Percentiles rank a stretch among this genome's conserved stretches.
These are phyloP conservation scores for Puntigrus tetrazona DNA, from an alignment of 2,113 vertebrate genomes.

Conservation along the genomic window DNA sequence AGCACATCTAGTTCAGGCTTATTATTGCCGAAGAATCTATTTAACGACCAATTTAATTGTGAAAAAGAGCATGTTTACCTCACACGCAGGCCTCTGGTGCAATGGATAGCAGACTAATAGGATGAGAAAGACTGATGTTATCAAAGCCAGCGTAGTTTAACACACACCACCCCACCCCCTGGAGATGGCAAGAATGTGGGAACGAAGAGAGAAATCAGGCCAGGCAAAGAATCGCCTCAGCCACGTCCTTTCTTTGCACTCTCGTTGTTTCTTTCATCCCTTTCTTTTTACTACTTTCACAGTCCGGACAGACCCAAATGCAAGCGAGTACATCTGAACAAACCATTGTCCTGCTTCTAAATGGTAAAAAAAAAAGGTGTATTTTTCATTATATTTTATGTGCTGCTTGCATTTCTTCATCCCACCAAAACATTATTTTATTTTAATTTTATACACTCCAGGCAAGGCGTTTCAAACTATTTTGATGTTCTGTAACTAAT, in stretches of 20 bases:
- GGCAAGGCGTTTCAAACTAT: background rate
- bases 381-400: background rate
- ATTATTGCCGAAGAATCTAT: constrained; percentile 25
- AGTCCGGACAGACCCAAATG: constrained; percentile 45
- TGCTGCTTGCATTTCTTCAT: background rate
- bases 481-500: constrained; percentile 2
- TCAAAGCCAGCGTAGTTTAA: constrained; percentile 60
- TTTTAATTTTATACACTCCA: background rate
- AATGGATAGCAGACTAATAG: constrained; percentile 33
- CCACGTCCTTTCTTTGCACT: constrained; percentile 47
- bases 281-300: constrained; percentile 38
- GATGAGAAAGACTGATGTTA: constrained; percentile 60
- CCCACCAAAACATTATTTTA: background rate
- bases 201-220: constrained; percentile 64
- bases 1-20: background rate
- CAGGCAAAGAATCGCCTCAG: constrained; percentile 60
- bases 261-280: constrained; percentile 58
- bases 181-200: constrained; percentile 67
- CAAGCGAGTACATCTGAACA: constrained; percentile 42
- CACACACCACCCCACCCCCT: constrained; percentile 58
- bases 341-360: constrained; percentile 27
- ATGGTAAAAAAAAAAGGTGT: background rate
- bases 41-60: constrained; percentile 38
- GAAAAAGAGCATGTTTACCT: constrained; percentile 37
- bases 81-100: constrained; percentile 26